Percentiles rank a stretch among this genome's conserved stretches.
Evolutionary conservation across 2,113 vertebrate genomes (phyloP).

Genomic region (Oriolus oriolus): DNA sequence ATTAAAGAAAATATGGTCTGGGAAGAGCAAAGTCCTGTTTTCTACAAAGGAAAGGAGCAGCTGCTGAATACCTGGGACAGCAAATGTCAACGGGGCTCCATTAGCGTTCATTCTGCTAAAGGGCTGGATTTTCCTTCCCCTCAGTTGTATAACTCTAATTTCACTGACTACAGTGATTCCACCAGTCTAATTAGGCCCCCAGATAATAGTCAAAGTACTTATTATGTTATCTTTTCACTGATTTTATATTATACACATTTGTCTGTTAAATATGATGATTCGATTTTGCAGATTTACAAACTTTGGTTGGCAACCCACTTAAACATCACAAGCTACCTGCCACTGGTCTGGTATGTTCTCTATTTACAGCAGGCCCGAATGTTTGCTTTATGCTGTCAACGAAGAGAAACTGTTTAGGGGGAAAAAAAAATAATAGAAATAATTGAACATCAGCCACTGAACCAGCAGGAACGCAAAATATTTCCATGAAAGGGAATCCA

Average conservation of each 20-base stretch:
- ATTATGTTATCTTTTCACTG: slow-evolving; percentile 58
- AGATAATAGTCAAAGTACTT: slow-evolving; percentile 60
- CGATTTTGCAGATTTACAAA: slow-evolving; percentile 41
- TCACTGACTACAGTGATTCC: slow-evolving; percentile 45
- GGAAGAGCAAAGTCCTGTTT: background rate
- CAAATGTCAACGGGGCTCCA: slow-evolving; percentile 26
- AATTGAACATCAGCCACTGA: slow-evolving; percentile 22
- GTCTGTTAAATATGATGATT: slow-evolving; percentile 41
- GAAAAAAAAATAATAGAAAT: background rate
- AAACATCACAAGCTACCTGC: slow-evolving; percentile 34
- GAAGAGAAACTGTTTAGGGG: background rate
- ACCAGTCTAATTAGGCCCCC: slow-evolving; percentile 49
- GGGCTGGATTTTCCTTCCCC: slow-evolving; percentile 37
- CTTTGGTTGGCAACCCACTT: background rate
- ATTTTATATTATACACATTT: slow-evolving; percentile 59
- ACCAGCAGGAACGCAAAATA: slow-evolving; percentile 32
- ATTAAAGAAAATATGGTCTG: background rate
- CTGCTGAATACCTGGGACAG: slow-evolving; percentile 36
- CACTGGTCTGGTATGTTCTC: background rate
- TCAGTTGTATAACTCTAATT: slow-evolving; percentile 26
- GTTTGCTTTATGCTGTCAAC: slow-evolving; percentile 39
- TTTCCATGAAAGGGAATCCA: slow-evolving; percentile 51
- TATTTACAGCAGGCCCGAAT: slow-evolving; percentile 38
- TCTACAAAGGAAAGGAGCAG: background rate
- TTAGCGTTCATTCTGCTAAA: background rate